phyloP scores from a whole-genome alignment of 2,797 vertebrate genomes.

The Bradypodion pumilum region DNA sequence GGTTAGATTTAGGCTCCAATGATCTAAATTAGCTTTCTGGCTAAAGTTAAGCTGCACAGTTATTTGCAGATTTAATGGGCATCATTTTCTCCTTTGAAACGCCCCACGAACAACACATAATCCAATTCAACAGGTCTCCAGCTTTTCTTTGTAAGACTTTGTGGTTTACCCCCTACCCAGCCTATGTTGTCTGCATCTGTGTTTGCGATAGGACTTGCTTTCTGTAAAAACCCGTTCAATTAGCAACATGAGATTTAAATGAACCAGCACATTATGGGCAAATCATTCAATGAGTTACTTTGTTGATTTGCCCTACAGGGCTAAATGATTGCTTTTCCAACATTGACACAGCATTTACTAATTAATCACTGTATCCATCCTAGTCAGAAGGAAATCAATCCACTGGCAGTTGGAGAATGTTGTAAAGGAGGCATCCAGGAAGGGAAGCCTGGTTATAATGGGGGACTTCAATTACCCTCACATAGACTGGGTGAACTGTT shows the following conservation, averaged over 20 bases:
- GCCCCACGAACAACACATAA: neutral
- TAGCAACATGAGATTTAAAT: slow-evolving; percentile 17
- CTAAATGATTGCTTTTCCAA: slow-evolving; percentile 25
- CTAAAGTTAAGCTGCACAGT: neutral
- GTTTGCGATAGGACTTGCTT: slow-evolving; percentile 10
- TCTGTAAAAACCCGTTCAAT: neutral
- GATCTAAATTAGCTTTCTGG: too few relatives aligned
- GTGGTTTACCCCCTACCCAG: too few relatives aligned
- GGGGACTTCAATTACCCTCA: too few relatives aligned
- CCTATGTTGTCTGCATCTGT: neutral
- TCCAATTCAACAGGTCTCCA: neutral
- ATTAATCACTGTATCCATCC: slow-evolving; percentile 20
- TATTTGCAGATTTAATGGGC: neutral
- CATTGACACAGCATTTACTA: neutral
- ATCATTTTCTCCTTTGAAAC: neutral
- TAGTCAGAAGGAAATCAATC: slow-evolving; percentile 4
- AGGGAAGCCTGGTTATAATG: too few relatives aligned
- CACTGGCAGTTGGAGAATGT: too few relatives aligned
- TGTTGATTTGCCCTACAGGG: neutral
- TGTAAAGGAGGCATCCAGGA: too few relatives aligned
- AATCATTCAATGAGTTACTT: neutral
- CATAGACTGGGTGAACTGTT: too few relatives aligned
- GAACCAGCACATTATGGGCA: slow-evolving; percentile 15
- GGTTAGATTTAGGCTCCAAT: too few relatives aligned
- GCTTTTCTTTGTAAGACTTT: neutral